phyloP scores from a whole-genome alignment of 2,888 invertebrate species.

The Sphinx pinastri region DNA sequence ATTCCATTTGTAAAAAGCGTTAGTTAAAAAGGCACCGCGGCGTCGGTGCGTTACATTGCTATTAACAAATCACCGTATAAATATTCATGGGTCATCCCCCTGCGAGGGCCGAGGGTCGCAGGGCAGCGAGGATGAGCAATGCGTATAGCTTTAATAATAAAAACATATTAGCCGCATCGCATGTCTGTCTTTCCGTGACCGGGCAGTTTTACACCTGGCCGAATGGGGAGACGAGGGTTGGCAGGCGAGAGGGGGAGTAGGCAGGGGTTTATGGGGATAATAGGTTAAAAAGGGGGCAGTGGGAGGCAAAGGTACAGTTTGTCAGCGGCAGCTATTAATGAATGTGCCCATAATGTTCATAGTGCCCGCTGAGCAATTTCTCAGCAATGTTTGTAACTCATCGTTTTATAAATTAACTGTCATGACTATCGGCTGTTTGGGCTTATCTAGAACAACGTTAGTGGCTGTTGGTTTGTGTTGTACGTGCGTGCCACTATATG shows the following conservation, averaged over 20 bases:
- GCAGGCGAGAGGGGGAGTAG: constrained; percentile 54
- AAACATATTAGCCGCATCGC: constrained; percentile 83
- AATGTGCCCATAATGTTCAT: constrained; percentile 80
- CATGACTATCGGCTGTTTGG: constrained; percentile 45
- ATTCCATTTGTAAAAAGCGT: constrained; percentile 22
- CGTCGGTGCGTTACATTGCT: constrained; percentile 40
- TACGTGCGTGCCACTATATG: not conserved
- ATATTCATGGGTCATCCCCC: constrained; percentile 77
- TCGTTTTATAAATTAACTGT: constrained; percentile 73
- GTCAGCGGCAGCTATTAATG: constrained; percentile 81
- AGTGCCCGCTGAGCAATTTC: constrained; percentile 76
- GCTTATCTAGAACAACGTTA: not conserved
- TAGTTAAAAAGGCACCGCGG: constrained; percentile 31
- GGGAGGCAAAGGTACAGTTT: constrained; percentile 72
- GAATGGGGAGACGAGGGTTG: constrained; percentile 59
- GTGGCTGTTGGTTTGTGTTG: not conserved
- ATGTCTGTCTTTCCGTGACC: constrained; percentile 82
- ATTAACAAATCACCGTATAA: constrained; percentile 78
- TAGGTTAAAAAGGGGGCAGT: constrained; percentile 56
- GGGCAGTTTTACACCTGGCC: constrained; percentile 83
- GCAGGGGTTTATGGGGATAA: constrained; percentile 60
- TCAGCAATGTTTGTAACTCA: constrained; percentile 69
- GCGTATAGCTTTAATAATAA: constrained; percentile 78
- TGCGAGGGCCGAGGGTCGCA: constrained; percentile 45
- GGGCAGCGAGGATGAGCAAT: constrained; percentile 65